Evolutionary conservation across 1,140 invertebrate genomes (phyloP).

Genomic region (Danaus melanippus): DNA sequence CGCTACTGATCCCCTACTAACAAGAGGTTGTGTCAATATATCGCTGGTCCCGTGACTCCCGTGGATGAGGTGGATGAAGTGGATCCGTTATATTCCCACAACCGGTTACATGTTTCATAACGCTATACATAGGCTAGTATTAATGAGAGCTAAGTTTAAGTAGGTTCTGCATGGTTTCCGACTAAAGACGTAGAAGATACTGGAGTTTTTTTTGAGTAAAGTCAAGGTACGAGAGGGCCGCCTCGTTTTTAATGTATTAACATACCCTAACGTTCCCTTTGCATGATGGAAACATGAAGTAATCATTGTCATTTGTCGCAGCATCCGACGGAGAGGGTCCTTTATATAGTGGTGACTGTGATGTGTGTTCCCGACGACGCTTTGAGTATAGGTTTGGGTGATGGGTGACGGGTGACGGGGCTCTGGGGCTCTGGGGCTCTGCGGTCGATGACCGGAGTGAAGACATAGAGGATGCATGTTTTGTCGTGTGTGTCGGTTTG

Average conservation of each 20-base stretch:
- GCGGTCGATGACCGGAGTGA: not conserved
- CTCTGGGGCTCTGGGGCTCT: too few species aligned
- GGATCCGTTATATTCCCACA: slow-evolving; percentile 19
- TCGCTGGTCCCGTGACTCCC: slow-evolving; percentile 9
- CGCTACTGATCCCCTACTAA: slow-evolving; percentile 64
- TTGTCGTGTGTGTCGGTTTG: slow-evolving; percentile 42
- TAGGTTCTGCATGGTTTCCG: slow-evolving; percentile 29
- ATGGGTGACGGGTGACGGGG: slow-evolving; percentile 20
- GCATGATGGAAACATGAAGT: slow-evolving; percentile 24
- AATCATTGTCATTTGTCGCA: slow-evolving; percentile 16
- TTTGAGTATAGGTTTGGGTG: slow-evolving; percentile 44
- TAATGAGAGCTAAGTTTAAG: slow-evolving; percentile 27
- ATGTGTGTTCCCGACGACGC: slow-evolving; percentile 18
- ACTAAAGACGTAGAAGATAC: slow-evolving; percentile 24
- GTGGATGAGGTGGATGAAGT: too few species aligned
- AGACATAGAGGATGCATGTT: slow-evolving; percentile 42
- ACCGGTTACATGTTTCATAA: slow-evolving; percentile 25
- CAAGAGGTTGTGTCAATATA: slow-evolving; percentile 48
- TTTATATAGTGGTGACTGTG: too few species aligned
- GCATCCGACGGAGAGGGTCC: slow-evolving; percentile 2
- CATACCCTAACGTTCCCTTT: slow-evolving; percentile 22
- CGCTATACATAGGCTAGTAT: slow-evolving; percentile 29
- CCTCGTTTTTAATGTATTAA: slow-evolving; percentile 27
- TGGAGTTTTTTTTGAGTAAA: slow-evolving; percentile 5
- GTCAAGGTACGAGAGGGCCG: slow-evolving; percentile 21